These are phyloP conservation scores for Hippocampus abdominalis DNA, from an alignment of 2,113 vertebrate genomes.

Conservation along the genomic window DNA sequence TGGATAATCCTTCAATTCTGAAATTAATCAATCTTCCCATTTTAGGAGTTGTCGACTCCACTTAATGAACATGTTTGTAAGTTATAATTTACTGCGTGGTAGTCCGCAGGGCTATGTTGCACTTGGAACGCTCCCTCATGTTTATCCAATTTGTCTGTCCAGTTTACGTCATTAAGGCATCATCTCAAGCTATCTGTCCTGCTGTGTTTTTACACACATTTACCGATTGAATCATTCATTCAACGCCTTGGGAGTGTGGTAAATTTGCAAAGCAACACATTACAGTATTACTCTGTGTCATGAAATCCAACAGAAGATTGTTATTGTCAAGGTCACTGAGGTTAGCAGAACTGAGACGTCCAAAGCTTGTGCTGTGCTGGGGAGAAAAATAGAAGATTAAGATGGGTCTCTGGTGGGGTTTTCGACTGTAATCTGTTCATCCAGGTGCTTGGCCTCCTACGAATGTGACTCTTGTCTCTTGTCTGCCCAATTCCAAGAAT, in stretches of 20 bases:
- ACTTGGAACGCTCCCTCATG: neutral
- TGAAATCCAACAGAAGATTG: neutral
- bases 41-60: neutral
- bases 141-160: neutral
- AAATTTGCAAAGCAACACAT: neutral
- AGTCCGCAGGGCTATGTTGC: neutral
- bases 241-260: too few relatives aligned
- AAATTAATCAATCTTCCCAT: neutral
- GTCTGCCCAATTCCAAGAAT: conserved; percentile 66
- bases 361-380: conserved; percentile 38
- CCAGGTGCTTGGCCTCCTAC: conserved; percentile 66
- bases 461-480: conserved; percentile 54
- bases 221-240: neutral
- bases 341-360: conserved; percentile 35
- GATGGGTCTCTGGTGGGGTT: conserved; percentile 58
- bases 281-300: neutral
- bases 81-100: neutral
- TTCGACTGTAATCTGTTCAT: conserved; percentile 66
- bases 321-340: conserved; percentile 39
- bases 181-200: neutral
- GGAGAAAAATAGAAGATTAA: conserved; percentile 59
- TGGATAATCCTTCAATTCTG: too few relatives aligned
- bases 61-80: neutral
- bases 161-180: neutral
- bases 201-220: neutral